Evolutionary conservation across 1,140 invertebrate genomes (phyloP).

Genomic region (Megalopta genalis): DNA sequence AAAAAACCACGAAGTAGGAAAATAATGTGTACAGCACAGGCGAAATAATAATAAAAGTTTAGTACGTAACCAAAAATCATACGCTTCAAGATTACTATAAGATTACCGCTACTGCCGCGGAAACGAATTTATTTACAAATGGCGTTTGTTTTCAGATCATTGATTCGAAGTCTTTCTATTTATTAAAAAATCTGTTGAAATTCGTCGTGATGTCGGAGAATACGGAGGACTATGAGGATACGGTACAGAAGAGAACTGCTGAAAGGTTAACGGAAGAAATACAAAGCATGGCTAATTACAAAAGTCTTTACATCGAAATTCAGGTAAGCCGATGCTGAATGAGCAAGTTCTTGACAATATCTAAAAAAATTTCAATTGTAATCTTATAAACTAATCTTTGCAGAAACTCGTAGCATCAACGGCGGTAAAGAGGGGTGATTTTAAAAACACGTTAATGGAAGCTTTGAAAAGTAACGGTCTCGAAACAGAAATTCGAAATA

Average conservation of each 20-base stretch:
- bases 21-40: too few relatives aligned
- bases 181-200: not conserved
- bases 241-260: slow-evolving; percentile 83
- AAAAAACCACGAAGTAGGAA: not conserved
- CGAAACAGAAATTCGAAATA: slow-evolving; percentile 90
- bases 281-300: slow-evolving; percentile 83
- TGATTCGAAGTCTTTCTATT: not conserved
- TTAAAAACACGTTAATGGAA: slow-evolving; percentile 86
- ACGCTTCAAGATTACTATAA: too few relatives aligned
- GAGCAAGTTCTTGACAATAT: not conserved
- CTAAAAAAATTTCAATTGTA: not conserved
- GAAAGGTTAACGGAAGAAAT: slow-evolving; percentile 84
- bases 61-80: not conserved
- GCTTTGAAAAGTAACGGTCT: slow-evolving; percentile 88
- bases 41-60: not conserved
- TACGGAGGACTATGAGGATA: slow-evolving; percentile 81
- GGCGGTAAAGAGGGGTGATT: slow-evolving; percentile 87
- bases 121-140: slow-evolving; percentile 75
- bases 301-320: slow-evolving; percentile 83
- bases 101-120: not conserved
- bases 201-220: slow-evolving; percentile 10
- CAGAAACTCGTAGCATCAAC: slow-evolving; percentile 88
- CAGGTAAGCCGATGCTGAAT: slow-evolving; percentile 78
- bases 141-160: slow-evolving; percentile 59
- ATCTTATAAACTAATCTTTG: slow-evolving; percentile 29